These are phyloP conservation scores for Caenorhabditis sinica DNA, from an alignment of 2,888 invertebrate species.

Conservation along the genomic window DNA sequence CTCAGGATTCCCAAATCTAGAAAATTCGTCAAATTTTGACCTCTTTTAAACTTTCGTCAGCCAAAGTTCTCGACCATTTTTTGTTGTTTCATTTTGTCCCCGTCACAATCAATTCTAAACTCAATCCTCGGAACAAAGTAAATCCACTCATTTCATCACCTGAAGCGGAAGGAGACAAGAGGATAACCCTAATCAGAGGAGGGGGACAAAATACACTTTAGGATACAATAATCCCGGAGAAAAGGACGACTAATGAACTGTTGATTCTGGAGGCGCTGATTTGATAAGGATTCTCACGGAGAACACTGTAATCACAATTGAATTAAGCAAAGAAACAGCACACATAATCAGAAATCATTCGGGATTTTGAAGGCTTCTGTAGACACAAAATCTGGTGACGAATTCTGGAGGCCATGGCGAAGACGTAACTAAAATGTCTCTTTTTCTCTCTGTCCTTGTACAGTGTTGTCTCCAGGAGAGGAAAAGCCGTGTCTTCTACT, in stretches of 20 bases:
- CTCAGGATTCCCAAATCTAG: too few relatives aligned
- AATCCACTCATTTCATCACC: constrained; percentile 1
- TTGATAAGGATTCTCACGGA: not conserved
- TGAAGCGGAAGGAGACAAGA: not conserved
- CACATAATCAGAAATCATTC: constrained; percentile 19
- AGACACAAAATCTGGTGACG: not conserved
- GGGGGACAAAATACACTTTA: constrained; percentile 20
- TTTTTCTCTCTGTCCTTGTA: not conserved
- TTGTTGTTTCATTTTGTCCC: too few relatives aligned
- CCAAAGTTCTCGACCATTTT: not conserved
- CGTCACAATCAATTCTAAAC: not conserved
- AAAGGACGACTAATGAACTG: constrained; percentile 31
- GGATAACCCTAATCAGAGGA: constrained; percentile 13
- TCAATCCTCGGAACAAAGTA: not conserved
- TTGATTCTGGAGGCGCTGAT: constrained; percentile 22
- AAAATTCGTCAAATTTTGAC: too few relatives aligned
- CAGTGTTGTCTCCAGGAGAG: not conserved
- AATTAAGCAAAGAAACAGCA: constrained; percentile 18
- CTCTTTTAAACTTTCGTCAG: too few relatives aligned
- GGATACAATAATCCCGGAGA: not conserved
- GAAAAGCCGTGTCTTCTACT: constrained; percentile 8
- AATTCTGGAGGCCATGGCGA: too few relatives aligned
- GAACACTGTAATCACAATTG: not conserved
- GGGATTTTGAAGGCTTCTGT: not conserved
- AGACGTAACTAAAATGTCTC: constrained; percentile 14